phyloP scores from a whole-genome alignment of 1,140 invertebrate genomes.

The Zaprionus capensis region DNA sequence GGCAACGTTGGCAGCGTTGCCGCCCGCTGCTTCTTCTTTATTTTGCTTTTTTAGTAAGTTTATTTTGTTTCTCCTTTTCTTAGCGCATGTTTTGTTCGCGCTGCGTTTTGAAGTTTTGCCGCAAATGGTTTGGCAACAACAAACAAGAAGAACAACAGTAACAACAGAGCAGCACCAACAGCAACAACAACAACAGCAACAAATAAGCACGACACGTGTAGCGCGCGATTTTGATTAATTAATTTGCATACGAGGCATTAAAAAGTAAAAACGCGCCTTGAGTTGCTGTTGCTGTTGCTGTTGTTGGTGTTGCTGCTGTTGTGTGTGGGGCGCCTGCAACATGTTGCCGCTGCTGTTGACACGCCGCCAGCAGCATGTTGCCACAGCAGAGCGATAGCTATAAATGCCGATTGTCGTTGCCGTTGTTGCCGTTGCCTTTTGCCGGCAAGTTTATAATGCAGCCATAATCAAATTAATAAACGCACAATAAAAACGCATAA shows the following conservation, averaged over 20 bases:
- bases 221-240: constrained; percentile 77
- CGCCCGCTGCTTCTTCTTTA: constrained; percentile 48
- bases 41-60: background rate
- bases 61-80: constrained; percentile 8
- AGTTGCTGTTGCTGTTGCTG: constrained; percentile 47
- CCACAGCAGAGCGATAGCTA: constrained; percentile 30
- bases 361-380: constrained; percentile 31
- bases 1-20: constrained; percentile 1
- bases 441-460: constrained; percentile 64
- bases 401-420: constrained; percentile 34
- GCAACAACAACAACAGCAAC: constrained; percentile 33
- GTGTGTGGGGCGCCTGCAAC: constrained; percentile 23
- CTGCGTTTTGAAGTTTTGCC: constrained; percentile 75
- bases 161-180: constrained; percentile 35
- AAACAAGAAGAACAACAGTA: constrained; percentile 31
- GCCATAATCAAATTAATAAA: constrained; percentile 80
- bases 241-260: constrained; percentile 74
- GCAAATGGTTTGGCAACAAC: constrained; percentile 71
- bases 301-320: constrained; percentile 9
- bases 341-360: constrained; percentile 33
- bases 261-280: constrained; percentile 73
- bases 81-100: constrained; percentile 37
- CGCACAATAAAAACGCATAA: constrained; percentile 82
- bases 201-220: constrained; percentile 41
- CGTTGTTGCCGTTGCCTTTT: constrained; percentile 15